Base-by-base conservation (phyloP, 2,113 vertebrate species). In the Brachypodius melanocephalos region DNA sequence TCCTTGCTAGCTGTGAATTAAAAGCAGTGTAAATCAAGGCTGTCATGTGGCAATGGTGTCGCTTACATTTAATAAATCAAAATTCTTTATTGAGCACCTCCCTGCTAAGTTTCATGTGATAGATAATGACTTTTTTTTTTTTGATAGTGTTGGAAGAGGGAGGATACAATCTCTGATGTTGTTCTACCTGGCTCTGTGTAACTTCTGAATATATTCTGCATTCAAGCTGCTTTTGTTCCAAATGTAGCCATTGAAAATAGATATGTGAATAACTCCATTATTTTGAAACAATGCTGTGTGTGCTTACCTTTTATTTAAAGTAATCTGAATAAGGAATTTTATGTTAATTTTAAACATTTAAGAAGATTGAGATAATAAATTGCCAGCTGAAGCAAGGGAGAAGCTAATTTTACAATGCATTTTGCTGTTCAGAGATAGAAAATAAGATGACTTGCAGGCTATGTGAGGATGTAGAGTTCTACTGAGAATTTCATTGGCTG, bases 401-500 rank as follows among this genome's bases (percentile, higher is more conserved):
- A 88, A 96, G 58, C 57, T 87, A 49, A 83, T 89, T 95, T 94
- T 84, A 69, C 76, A 87, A 59, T 79, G 68, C 28, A 36, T 73
- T 91, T 26, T 90, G 66, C 61, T 87, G 13, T 82, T 82, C 73
- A 67, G 29, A 88, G 82, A 36, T 54, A 67, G 75, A 94, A 93
- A 86, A 59, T 67, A 85, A 90, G 72, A 88, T 95, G 28, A 52
- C 62, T 91, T 76, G 58, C 36, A 89, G 77, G 55, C 65, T 73
- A 5, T 75, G 28, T 62, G 88, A 73, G 46, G 55, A 52, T 78
- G 17, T 48, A 52, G 80, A 88, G 49, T 82, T 96, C 72, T 85
- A 22, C 45, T 45, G 88, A 85, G 88, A 85, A 57, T 91, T 93
- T 89, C 42, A 45, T 24, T 96, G 94, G 54, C 94, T 94, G 69